phyloP scores from a whole-genome alignment of 1,140 invertebrate genomes.

The Onthophagus taurus region DNA sequence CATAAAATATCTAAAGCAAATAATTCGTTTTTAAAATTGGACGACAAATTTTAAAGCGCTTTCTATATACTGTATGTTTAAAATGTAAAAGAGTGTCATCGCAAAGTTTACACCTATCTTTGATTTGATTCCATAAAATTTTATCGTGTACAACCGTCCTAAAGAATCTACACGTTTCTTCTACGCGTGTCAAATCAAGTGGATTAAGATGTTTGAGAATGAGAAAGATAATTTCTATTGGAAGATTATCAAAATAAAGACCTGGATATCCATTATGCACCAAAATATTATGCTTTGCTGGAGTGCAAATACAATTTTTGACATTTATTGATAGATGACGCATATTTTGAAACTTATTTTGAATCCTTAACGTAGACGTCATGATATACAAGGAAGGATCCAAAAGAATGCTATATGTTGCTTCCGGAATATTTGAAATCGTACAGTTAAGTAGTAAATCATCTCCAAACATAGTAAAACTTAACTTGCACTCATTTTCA shows the following conservation, averaged over 20 bases:
- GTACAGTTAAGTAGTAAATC: constrained; percentile 30
- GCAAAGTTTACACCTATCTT: too few species aligned
- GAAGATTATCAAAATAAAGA: constrained; percentile 26
- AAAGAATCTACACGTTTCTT: constrained; percentile 14
- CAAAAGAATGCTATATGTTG: constrained; percentile 20
- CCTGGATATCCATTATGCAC: constrained; percentile 14
- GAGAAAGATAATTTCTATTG: constrained; percentile 26
- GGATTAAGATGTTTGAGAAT: constrained; percentile 17
- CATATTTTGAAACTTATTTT: constrained; percentile 28
- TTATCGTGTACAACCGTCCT: constrained; percentile 8
- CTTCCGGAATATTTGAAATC: constrained; percentile 18
- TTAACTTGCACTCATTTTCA: constrained; percentile 17
- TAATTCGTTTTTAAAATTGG: too few species aligned
- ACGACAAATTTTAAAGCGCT: too few species aligned
- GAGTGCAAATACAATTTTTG: constrained; percentile 27
- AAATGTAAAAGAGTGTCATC: too few species aligned
- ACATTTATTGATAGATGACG: constrained; percentile 25
- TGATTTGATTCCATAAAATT: constrained; percentile 11
- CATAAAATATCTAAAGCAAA: too few species aligned
- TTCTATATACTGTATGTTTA: too few species aligned
- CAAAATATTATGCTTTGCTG: constrained; percentile 26
- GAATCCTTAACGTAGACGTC: constrained; percentile 18
- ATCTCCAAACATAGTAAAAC: constrained; percentile 22
- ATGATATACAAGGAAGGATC: constrained; percentile 31
- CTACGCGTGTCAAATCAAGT: constrained; percentile 11